Percentiles rank a stretch among this genome's conserved stretches.
phyloP scores from a whole-genome alignment of 1,140 invertebrate genomes.

The Brachionus calyciflorus region DNA sequence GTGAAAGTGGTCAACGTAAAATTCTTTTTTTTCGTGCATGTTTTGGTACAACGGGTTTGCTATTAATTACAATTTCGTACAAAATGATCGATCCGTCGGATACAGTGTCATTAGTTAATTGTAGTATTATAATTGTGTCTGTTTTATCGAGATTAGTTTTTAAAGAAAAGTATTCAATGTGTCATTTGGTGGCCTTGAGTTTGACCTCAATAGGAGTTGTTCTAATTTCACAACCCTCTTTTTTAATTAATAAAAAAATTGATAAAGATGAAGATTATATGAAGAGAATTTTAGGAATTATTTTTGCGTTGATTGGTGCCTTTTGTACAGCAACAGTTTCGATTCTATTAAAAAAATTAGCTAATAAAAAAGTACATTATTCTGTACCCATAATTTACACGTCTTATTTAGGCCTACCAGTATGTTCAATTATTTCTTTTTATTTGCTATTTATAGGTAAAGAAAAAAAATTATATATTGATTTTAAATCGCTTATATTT shows the following conservation, averaged over 20 bases:
- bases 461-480: neutral
- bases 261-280: too few relatives aligned
- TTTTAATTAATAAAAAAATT: constrained; percentile 19
- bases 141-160: constrained; percentile 35
- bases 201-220: constrained; percentile 22
- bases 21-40: constrained; percentile 8
- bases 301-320: neutral
- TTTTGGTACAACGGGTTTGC: constrained; percentile 19
- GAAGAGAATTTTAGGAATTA: too few relatives aligned
- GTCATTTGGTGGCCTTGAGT: constrained; percentile 8
- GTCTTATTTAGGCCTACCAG: constrained; percentile 11
- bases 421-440: neutral
- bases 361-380: constrained; percentile 45
- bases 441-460: neutral
- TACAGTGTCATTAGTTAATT: neutral
- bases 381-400: constrained; percentile 31
- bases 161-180: constrained; percentile 30
- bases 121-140: constrained; percentile 20
- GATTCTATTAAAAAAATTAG: constrained; percentile 28
- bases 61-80: neutral
- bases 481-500: neutral
- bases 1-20: neutral
- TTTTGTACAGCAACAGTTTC: neutral
- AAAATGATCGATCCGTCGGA: constrained; percentile 42
- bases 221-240: constrained; percentile 27